Base-by-base conservation (phyloP, 2,888 invertebrate genomes). In the Notodonta ziczac region DNA sequence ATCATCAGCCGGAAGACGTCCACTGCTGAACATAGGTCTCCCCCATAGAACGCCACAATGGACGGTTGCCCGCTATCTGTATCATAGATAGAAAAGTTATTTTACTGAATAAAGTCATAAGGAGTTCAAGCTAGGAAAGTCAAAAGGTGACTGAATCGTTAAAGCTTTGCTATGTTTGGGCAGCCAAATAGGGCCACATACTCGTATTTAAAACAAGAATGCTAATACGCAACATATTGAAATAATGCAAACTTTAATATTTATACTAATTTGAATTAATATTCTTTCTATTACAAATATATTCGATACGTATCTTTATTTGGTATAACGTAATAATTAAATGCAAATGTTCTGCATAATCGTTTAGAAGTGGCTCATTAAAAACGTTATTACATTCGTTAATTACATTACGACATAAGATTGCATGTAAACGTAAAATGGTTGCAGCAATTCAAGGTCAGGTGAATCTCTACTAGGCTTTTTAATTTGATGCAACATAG, bases 321-420 rank as follows among this genome's bases (percentile, higher is more conserved):
- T 55, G 3, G 42, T 42, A 6, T 10, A 44, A 24, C 5, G 10
- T 13, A 44, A n/a, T 42, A 24, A 8, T 56, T 44, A 13, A 24
- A 44, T 61, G 62, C 53, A 64, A 62, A 63, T 64, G 14, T 55
- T 44, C 13, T 57, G 52, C 46, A 55, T 70, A 69, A 63, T 59
- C 61, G 40, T 55, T 55, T 14, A 40, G 14, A 54, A 54, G n/a
- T 52, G 16, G 54, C 53, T 60, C 55, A 60, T 61, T 59, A 61
- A 54, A 40, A 39, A 32, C 32, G 61, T 70, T 61, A 58, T 62
- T 73, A 56, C 58, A 56, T 56, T 13, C 60, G 48, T 64, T 70
- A 61, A 70, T 63, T 54, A 40, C 44, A 48, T 74, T 74, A 57
- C 63, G 13, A 67, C 67, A 71, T 66, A 62, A 61, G 24, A 50